Conservation (phyloP, 1,140 invertebrate genomes). For the Drosophila kanapiae region DNA sequence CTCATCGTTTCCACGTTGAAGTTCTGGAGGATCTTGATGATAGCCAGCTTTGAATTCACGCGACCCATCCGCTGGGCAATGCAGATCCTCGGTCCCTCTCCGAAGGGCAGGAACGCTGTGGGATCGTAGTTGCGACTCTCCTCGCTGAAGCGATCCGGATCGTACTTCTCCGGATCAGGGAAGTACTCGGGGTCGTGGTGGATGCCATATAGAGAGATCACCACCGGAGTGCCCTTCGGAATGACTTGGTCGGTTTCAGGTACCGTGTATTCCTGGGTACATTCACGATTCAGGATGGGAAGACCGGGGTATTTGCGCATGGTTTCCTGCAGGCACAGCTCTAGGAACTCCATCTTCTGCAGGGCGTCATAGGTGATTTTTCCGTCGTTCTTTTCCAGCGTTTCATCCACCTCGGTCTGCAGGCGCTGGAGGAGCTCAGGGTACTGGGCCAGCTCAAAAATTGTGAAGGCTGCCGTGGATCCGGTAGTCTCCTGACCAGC, state of each 20-base stretch:
- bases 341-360: conserved; percentile 87
- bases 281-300: conserved; percentile 86
- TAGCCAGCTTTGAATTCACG: conserved; percentile 62
- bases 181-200: conserved; percentile 87
- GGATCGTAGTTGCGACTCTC: conserved; percentile 81
- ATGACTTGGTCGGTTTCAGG: conserved; percentile 82
- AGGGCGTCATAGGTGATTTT: conserved; percentile 86
- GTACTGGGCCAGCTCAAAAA: conserved; percentile 88
- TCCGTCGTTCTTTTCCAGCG: conserved; percentile 84
- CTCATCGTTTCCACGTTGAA: conserved; percentile 68
- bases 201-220: conserved; percentile 84
- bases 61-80: conserved; percentile 71
- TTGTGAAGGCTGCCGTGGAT: conserved; percentile 87
- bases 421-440: conserved; percentile 87
- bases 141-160: conserved; percentile 88
- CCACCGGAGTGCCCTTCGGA: conserved; percentile 85
- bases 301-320: conserved; percentile 88
- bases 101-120: conserved; percentile 88
- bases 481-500: conserved; percentile 92
- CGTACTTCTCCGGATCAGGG: conserved; percentile 88
- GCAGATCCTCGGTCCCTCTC: conserved; percentile 88
- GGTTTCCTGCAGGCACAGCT: conserved; percentile 87
- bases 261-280: conserved; percentile 84
- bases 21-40: conserved; percentile 66
- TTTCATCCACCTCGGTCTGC: conserved; percentile 86